phyloP scores from a whole-genome alignment of 2,113 vertebrate species.

The Melierax canorus region DNA sequence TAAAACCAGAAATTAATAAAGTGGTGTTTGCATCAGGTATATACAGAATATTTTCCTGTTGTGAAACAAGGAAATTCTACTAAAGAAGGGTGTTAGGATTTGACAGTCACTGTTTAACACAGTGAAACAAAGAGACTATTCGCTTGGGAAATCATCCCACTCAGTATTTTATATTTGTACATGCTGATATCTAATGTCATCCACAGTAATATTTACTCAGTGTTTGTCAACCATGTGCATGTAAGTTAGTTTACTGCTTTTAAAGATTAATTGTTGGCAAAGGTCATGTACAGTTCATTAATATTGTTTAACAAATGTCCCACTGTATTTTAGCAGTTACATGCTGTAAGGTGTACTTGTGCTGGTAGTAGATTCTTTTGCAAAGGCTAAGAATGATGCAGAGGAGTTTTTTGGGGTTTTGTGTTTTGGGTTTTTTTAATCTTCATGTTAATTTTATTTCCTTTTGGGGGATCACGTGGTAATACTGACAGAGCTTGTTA shows the following conservation, averaged over 20 bases:
- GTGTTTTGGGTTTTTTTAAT: neutral
- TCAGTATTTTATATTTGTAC: neutral
- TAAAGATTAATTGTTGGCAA: neutral
- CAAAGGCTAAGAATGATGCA: neutral
- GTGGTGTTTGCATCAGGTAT: neutral
- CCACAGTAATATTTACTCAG: neutral
- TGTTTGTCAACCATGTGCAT: neutral
- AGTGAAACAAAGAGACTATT: neutral
- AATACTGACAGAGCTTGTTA: neutral
- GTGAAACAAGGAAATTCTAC: neutral
- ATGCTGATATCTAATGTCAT: neutral
- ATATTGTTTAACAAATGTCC: neutral
- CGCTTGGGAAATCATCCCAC: neutral
- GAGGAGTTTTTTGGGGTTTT: no score
- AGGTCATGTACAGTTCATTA: neutral
- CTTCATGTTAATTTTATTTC: neutral
- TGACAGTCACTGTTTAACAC: neutral
- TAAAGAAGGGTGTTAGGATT: neutral
- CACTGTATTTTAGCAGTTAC: neutral
- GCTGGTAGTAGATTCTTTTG: neutral
- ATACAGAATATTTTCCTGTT: neutral
- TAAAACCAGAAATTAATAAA: neutral
- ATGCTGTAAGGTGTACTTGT: neutral
- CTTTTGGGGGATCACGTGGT: neutral
- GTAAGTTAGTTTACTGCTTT: neutral